Base-by-base conservation (phyloP, 2,113 vertebrate species). In the Coracopsis vasa region DNA sequence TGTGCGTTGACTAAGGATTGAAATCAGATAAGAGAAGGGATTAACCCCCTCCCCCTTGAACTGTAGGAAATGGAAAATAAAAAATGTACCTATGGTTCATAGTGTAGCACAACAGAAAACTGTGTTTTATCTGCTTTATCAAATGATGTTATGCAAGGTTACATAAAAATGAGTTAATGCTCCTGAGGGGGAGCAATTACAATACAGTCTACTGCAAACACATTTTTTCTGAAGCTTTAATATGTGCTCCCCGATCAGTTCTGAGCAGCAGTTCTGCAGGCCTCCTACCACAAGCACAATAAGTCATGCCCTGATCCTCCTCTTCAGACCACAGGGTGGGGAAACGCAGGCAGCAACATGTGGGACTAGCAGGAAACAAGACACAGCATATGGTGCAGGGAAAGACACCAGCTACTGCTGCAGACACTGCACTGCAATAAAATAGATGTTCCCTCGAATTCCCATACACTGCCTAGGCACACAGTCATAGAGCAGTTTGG, bases 21-120 rank as follows among this genome's bases (percentile, higher is more conserved):
- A 33, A 54, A 54, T 54, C 29, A 54, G 53, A 83, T 82, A 92
- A 87, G 37, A 51, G 85, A 56, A 92, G 39, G 89, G 94, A 90
- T 61, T 18, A 13, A 44, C 11, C 29, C 53, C 31, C 53, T 54
- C 18, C 31, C 53, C 29, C 96, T 94, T 90, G 65, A 90, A 77
- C 93, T 79, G 71, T 23, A 84, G 71, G 80, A 82, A 95, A 91
- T 9, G 90, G 92, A 70, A 95, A 91, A 91, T 87, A 93, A 88
- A 87, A 58, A 96, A 91, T 24, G n/a, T 47, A 54, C 70, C 88
- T 77, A 45, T 35, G 61, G 72, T 87, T 84, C 90, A 67, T 6
- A 58, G 85, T 53, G 83, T 64, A 84, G 83, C 58, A 69, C 58
- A 61, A 42, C 11, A 31, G 79, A 90, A 81, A 39, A n/a, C 28